These are phyloP conservation scores for Acleris sparsana DNA, from an alignment of 2,888 invertebrate species.

Conservation along the genomic window DNA sequence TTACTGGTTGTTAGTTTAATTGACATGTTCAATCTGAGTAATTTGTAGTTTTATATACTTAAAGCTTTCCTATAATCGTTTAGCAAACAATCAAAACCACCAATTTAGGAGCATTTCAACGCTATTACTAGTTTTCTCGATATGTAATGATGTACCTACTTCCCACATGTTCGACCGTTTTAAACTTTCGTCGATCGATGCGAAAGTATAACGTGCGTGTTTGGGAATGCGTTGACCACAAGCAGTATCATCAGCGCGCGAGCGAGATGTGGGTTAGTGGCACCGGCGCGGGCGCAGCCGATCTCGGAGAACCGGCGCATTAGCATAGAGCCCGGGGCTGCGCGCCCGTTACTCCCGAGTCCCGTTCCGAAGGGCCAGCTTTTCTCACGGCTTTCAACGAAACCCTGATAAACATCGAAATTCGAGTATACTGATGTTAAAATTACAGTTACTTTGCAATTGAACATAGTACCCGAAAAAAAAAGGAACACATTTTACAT, in stretches of 20 bases:
- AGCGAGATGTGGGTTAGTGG: constrained; percentile 80
- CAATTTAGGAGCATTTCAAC: constrained; percentile 9
- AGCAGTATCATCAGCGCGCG: constrained; percentile 70
- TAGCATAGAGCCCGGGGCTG: constrained; percentile 75
- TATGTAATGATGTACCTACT: constrained; percentile 46
- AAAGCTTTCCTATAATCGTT: constrained; percentile 6
- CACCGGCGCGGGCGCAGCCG: constrained; percentile 55
- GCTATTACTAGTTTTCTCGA: constrained; percentile 9
- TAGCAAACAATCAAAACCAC: not conserved
- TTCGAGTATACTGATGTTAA: constrained; percentile 1
- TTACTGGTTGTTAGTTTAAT: not conserved
- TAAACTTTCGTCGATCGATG: constrained; percentile 75
- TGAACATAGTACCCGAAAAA: not conserved
- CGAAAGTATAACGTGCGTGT: constrained; percentile 80
- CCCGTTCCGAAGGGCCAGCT: constrained; percentile 67
- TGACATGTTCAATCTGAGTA: not conserved
- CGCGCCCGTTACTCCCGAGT: constrained; percentile 69
- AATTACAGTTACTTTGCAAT: not conserved
- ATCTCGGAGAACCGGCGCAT: constrained; percentile 63
- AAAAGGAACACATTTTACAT: not conserved
- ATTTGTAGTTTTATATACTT: not conserved
- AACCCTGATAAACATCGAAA: constrained; percentile 47
- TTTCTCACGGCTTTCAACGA: constrained; percentile 66
- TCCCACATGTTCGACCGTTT: constrained; percentile 56
- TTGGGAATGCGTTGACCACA: constrained; percentile 72